phyloP scores from a whole-genome alignment of 2,888 invertebrate species.

The Andrena trimmerana region DNA sequence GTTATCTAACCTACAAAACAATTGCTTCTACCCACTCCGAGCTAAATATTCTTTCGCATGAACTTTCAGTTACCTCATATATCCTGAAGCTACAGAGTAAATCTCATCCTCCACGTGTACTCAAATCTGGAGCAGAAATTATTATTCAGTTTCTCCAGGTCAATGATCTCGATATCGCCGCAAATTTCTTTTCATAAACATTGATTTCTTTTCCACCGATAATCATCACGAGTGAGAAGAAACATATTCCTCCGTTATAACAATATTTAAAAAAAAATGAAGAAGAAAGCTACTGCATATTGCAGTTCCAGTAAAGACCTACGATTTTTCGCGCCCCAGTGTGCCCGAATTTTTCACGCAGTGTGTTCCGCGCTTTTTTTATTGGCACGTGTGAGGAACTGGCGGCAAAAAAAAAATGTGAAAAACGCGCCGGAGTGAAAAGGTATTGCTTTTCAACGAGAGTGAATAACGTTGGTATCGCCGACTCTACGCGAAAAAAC shows the following conservation, averaged over 20 bases:
- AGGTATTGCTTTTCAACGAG: conserved; percentile 40
- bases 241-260: not conserved
- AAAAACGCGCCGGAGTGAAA: conserved; percentile 29
- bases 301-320: not conserved
- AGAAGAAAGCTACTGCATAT: not conserved
- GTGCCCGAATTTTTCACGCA: conserved; percentile 25
- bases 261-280: not conserved
- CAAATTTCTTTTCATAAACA: too few species aligned
- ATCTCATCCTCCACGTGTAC: too few species aligned
- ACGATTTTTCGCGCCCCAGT: too few species aligned
- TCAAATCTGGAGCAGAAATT: too few species aligned
- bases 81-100: too few species aligned
- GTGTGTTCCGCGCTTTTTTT: conserved; percentile 26
- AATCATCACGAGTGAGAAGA: not conserved
- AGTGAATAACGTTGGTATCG: conserved; percentile 53
- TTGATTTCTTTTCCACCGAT: too few species aligned
- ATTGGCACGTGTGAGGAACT: conserved; percentile 13
- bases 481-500: conserved; percentile 4
- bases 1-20: too few species aligned
- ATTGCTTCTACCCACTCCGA: too few species aligned
- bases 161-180: too few species aligned
- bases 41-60: too few species aligned
- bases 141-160: too few species aligned
- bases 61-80: too few species aligned
- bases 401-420: conserved; percentile 7